Percentiles rank a stretch among this genome's conserved stretches.
Conservation (phyloP, 2,113 vertebrate genomes). For the Cichladusa arquata region DNA sequence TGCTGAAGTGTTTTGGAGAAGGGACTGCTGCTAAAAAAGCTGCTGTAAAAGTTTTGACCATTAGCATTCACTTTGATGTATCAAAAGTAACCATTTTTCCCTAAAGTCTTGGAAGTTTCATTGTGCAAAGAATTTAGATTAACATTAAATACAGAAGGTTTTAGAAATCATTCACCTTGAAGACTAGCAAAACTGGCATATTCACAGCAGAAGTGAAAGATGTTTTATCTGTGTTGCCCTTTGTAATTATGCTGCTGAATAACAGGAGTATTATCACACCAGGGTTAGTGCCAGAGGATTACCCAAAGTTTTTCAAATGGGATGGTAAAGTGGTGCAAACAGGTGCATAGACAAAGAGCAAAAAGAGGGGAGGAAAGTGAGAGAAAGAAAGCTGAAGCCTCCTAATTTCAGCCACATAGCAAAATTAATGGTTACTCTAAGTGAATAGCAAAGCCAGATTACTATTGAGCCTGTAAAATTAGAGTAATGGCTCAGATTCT, state of each 20-base stretch:
- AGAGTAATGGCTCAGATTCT: constrained; percentile 79
- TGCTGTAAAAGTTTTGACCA: constrained; percentile 2
- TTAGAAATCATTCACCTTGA: constrained; percentile 73
- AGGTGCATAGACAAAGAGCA: constrained; percentile 93
- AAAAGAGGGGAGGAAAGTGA: constrained; percentile 74
- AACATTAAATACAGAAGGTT: constrained; percentile 67
- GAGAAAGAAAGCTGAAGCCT: constrained; percentile 86
- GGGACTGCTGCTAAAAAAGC: not conserved
- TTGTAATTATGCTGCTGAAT: constrained; percentile 91
- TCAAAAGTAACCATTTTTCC: constrained; percentile 11
- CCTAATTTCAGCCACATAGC: constrained; percentile 77
- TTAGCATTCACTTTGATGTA: constrained; percentile 3
- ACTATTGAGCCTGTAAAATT: constrained; percentile 81
- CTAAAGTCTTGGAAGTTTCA: not conserved
- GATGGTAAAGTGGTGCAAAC: constrained; percentile 93
- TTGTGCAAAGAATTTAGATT: constrained; percentile 57
- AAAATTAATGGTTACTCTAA: constrained; percentile 85
- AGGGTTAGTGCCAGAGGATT: constrained; percentile 94
- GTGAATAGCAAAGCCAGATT: constrained; percentile 81
- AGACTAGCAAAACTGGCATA: constrained; percentile 69
- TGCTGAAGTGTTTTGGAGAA: not conserved
- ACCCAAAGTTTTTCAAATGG: constrained; percentile 91
- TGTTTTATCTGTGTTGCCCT: constrained; percentile 81
- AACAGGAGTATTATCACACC: constrained; percentile 92
- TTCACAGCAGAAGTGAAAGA: constrained; percentile 72